Evolutionary conservation across 2,113 vertebrate genomes (phyloP).

Genomic region (Kobus ellipsiprymnus): DNA sequence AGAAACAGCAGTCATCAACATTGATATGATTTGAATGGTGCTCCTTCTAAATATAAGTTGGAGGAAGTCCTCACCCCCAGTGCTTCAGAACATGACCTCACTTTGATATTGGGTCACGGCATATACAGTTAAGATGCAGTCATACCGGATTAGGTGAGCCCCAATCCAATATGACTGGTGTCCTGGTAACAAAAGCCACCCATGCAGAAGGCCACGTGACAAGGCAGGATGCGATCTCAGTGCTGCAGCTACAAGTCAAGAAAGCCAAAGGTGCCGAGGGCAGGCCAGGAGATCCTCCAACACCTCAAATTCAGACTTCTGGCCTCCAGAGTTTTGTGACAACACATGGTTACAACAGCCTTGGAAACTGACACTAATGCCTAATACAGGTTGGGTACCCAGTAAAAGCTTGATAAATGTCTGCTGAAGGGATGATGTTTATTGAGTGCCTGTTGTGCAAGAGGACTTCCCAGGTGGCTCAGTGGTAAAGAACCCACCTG

Average conservation of each 20-base stretch:
- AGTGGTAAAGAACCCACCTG: not conserved
- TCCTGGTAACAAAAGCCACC: not conserved
- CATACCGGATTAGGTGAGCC: not conserved
- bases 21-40: not conserved
- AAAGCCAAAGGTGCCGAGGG: not conserved
- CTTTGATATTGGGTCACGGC: not conserved
- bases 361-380: not conserved
- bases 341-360: accelerated
- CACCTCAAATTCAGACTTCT: not conserved
- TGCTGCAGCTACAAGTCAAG: not conserved
- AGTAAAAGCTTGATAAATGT: not conserved
- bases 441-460: not conserved
- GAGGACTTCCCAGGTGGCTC: not conserved
- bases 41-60: not conserved
- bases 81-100: not conserved
- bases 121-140: not conserved
- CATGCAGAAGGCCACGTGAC: not conserved
- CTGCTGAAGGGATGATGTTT: not conserved
- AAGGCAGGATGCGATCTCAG: accelerated
- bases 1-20: not conserved
- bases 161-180: not conserved
- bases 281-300: not conserved
- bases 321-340: not conserved
- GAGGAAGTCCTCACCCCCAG: not conserved
- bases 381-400: too few relatives aligned